These are phyloP conservation scores for Malurus cyaneus DNA, from an alignment of 2,113 vertebrate genomes.

Conservation along the genomic window DNA sequence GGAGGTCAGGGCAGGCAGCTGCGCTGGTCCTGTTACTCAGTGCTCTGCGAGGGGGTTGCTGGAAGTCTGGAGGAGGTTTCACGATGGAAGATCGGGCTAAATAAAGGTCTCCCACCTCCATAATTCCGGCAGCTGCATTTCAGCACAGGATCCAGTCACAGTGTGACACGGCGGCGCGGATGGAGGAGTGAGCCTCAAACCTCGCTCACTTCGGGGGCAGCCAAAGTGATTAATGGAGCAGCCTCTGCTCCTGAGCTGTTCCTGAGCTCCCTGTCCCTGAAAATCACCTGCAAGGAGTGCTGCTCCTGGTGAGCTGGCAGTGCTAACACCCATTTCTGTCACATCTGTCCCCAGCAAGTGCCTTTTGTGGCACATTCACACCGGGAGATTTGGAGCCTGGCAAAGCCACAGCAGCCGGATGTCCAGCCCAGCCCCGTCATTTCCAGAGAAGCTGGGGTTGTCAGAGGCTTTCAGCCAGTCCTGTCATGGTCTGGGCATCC, in stretches of 20 bases:
- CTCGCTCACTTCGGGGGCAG: background rate
- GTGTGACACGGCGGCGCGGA: slow-evolving; percentile 7
- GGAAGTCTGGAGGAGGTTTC: slow-evolving; percentile 60
- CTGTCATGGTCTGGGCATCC: slow-evolving; percentile 13
- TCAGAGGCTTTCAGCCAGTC: background rate
- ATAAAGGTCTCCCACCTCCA: slow-evolving; percentile 62
- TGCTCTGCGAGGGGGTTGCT: background rate
- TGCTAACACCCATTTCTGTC: background rate
- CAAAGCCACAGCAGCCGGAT: background rate
- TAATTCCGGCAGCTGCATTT: slow-evolving; percentile 40
- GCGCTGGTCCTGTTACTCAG: slow-evolving; percentile 49
- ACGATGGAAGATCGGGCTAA: slow-evolving; percentile 49
- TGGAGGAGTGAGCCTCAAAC: background rate
- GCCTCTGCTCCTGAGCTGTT: background rate
- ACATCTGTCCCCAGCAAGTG: background rate
- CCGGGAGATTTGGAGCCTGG: background rate
- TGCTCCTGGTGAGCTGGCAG: background rate
- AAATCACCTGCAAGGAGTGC: background rate
- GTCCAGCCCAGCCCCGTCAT: background rate
- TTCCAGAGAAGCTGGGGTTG: slow-evolving; percentile 10
- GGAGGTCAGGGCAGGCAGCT: background rate
- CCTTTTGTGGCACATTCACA: background rate
- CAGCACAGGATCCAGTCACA: slow-evolving; percentile 54
- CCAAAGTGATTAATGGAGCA: background rate
- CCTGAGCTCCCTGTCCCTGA: background rate